Percentiles rank a stretch among this genome's conserved stretches.
These are phyloP conservation scores for Tineola bisselliella DNA, from an alignment of 2,888 invertebrate species.

Conservation along the genomic window DNA sequence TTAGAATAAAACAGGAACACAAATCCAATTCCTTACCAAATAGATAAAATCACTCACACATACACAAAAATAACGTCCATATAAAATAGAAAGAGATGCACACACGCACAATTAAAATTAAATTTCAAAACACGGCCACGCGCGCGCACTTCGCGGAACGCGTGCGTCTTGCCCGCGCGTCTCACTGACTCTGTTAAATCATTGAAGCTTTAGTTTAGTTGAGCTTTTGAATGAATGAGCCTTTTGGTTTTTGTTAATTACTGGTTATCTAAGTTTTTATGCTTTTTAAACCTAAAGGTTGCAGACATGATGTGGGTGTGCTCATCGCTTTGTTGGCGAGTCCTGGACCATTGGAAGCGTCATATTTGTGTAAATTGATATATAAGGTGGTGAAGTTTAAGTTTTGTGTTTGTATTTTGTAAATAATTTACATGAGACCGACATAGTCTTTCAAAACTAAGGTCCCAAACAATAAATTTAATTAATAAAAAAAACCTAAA, in stretches of 20 bases:
- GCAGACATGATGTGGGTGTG: too few relatives aligned
- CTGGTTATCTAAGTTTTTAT: not conserved
- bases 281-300: too few relatives aligned
- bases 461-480: too few relatives aligned
- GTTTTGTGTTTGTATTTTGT: too few relatives aligned
- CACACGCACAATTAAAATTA: constrained; percentile 25
- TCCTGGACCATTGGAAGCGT: too few relatives aligned
- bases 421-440: too few relatives aligned
- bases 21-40: not conserved
- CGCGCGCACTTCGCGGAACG: constrained; percentile 43
- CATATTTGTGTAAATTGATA: too few relatives aligned
- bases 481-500: too few relatives aligned
- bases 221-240: constrained; percentile 2
- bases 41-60: not conserved
- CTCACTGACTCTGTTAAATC: constrained; percentile 25
- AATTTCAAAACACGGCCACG: constrained; percentile 43
- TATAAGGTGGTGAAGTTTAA: too few relatives aligned
- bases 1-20: not conserved
- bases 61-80: not conserved
- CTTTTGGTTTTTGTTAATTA: not conserved
- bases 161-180: constrained; percentile 42
- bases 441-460: too few relatives aligned
- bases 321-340: too few relatives aligned
- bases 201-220: not conserved
- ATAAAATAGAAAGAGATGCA: constrained; percentile 11